These are phyloP conservation scores for Pomacea maculata DNA, from an alignment of 1,140 invertebrate genomes.

Conservation along the genomic window DNA sequence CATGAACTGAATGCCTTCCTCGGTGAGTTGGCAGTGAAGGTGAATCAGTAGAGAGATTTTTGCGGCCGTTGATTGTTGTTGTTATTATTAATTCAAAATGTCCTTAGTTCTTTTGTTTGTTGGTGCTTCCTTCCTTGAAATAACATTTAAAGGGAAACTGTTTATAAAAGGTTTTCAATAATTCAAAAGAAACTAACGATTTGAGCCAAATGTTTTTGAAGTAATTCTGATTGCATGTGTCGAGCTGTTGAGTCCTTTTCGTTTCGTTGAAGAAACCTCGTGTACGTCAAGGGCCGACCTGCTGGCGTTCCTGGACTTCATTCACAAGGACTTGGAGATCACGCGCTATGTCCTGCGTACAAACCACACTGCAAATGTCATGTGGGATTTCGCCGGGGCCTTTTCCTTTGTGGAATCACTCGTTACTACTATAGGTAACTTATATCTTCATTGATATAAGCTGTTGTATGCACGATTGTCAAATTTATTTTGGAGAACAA, in stretches of 20 bases:
- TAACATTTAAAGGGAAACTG: neutral
- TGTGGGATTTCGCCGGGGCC: constrained; percentile 12
- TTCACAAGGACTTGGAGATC: constrained; percentile 1
- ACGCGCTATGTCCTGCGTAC: constrained; percentile 7
- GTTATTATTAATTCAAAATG: too few species aligned
- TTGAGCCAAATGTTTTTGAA: neutral
- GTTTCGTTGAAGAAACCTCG: neutral
- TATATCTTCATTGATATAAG: neutral
- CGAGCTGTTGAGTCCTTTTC: too few species aligned
- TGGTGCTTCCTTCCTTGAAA: neutral
- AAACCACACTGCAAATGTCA: constrained; percentile 12
- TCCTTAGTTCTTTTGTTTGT: neutral
- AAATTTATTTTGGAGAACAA: too few species aligned
- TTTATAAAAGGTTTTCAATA: neutral
- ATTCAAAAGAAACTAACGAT: too few species aligned
- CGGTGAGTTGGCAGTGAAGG: neutral
- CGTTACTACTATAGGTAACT: constrained; percentile 19
- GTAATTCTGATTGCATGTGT: neutral
- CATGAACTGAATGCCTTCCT: neutral
- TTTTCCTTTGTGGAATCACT: constrained; percentile 12
- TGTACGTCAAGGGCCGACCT: neutral
- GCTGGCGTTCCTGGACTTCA: constrained; percentile 9
- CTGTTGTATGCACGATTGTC: too few species aligned
- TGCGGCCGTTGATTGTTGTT: neutral
- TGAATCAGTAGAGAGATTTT: neutral